Evolutionary conservation across 1,140 invertebrate genomes (phyloP).

Genomic region (Drosophila lacteicornis): DNA sequence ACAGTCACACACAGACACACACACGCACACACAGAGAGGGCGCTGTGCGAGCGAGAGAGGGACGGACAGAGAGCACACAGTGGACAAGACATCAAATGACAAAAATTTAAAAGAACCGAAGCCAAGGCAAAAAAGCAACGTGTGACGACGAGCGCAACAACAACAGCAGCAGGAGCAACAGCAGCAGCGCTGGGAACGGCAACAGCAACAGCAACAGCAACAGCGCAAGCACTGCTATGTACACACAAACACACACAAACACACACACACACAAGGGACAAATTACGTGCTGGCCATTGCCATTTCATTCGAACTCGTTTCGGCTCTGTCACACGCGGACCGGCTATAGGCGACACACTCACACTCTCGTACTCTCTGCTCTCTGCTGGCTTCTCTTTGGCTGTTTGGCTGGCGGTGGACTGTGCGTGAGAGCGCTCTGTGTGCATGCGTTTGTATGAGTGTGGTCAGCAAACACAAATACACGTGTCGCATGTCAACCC

Average conservation of each 20-base stretch:
- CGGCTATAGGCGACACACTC: slow-evolving; percentile 64
- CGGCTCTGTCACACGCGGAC: slow-evolving; percentile 73
- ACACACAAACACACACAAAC: slow-evolving; percentile 27
- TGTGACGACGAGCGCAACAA: slow-evolving; percentile 51
- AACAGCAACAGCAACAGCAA: slow-evolving; percentile 33
- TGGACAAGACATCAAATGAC: slow-evolving; percentile 80
- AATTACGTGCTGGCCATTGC: slow-evolving; percentile 70
- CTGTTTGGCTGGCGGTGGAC: slow-evolving; percentile 64
- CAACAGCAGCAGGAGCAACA: neutral
- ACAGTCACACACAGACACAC: slow-evolving; percentile 38
- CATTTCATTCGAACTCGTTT: slow-evolving; percentile 73
- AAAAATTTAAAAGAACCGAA: slow-evolving; percentile 71
- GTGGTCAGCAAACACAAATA: slow-evolving; percentile 58
- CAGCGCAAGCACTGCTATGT: slow-evolving; percentile 26
- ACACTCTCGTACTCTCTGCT: slow-evolving; percentile 31
- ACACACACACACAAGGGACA: slow-evolving; percentile 49
- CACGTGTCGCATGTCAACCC: slow-evolving; percentile 75
- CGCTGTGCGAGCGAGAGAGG: slow-evolving; percentile 60
- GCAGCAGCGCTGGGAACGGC: slow-evolving; percentile 35
- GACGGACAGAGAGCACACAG: slow-evolving; percentile 64
- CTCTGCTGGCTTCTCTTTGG: slow-evolving; percentile 61
- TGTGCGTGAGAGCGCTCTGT: slow-evolving; percentile 55
- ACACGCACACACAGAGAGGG: slow-evolving; percentile 33
- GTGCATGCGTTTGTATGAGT: slow-evolving; percentile 22
- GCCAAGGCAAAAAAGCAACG: slow-evolving; percentile 42